phyloP scores from a whole-genome alignment of 2,888 invertebrate species.

The Sclerodermus sp. region DNA sequence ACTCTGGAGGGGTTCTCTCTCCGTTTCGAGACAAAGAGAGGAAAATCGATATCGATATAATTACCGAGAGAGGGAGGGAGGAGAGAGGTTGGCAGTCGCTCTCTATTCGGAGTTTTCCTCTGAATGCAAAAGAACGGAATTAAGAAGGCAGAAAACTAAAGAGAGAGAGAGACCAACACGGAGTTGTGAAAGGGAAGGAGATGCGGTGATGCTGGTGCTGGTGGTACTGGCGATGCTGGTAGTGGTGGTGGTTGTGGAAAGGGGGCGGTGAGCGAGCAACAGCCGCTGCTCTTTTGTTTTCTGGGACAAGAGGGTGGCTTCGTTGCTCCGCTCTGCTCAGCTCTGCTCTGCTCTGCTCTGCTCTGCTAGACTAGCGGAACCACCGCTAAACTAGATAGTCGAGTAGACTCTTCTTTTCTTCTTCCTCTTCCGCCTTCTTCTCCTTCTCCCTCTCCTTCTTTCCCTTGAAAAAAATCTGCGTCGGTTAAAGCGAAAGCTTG shows the following conservation, averaged over 20 bases:
- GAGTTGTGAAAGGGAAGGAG: conserved; percentile 3
- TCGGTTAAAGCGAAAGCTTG: conserved; percentile 17
- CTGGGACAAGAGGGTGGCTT: conserved; percentile 42
- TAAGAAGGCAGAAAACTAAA: neutral
- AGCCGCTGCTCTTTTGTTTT: conserved; percentile 51
- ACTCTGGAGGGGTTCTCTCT: no score
- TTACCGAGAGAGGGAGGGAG: conserved; percentile 2
- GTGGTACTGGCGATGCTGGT: conserved; percentile 13
- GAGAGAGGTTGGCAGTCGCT: no score
- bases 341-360: no score
- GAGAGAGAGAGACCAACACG: conserved; percentile 11
- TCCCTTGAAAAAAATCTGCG: conserved; percentile 5
- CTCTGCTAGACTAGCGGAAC: conserved; percentile 20
- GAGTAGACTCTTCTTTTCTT: conserved; percentile 20
- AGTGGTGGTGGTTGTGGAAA: conserved; percentile 8
- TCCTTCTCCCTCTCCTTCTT: conserved; percentile 14
- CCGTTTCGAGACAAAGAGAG: neutral
- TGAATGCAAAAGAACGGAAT: conserved; percentile 10
- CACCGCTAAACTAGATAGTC: conserved; percentile 27
- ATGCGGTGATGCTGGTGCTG: conserved; percentile 8
- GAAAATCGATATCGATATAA: conserved; percentile 9
- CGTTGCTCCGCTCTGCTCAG: no score
- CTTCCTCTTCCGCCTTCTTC: conserved; percentile 4
- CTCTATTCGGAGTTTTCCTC: conserved; percentile 9
- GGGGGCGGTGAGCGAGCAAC: conserved; percentile 36